These are phyloP conservation scores for Phymastichus coffea DNA, from an alignment of 1,140 invertebrate species.

Conservation along the genomic window DNA sequence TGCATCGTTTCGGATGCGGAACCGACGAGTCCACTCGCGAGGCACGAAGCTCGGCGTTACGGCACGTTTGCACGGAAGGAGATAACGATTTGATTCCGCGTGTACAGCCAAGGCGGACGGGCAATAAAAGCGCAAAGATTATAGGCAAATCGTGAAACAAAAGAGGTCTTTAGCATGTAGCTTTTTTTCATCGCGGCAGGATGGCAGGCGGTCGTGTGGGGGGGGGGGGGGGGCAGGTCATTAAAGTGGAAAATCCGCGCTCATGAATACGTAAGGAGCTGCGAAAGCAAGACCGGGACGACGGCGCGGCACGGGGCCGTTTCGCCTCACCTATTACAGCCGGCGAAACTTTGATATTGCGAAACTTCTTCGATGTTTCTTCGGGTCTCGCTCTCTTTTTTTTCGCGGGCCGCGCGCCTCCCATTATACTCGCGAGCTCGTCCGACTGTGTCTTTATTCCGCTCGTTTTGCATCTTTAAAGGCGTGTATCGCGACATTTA, in stretches of 20 bases:
- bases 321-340: neutral
- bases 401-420: too few species aligned
- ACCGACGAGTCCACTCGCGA: too few species aligned
- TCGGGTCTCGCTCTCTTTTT: neutral
- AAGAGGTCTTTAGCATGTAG: neutral
- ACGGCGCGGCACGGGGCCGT: too few species aligned
- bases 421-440: neutral
- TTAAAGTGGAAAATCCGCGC: constrained; percentile 6
- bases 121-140: neutral
- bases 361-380: constrained; percentile 25
- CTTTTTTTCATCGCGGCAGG: too few species aligned
- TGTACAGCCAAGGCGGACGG: too few species aligned
- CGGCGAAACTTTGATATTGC: constrained; percentile 20
- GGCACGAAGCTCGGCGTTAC: too few species aligned
- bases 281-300: too few species aligned
- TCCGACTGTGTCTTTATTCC: constrained; percentile 2
- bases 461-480: constrained; percentile 5
- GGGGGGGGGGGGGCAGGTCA: neutral
- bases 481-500: neutral
- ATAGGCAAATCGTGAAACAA: neutral
- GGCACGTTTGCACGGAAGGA: too few species aligned
- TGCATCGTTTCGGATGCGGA: too few species aligned
- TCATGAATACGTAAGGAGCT: constrained; percentile 11
- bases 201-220: too few species aligned
- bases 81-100: too few species aligned